A percentile compares a stretch with the other conserved stretches of the same genome.
Conservation (phyloP, 2,888 invertebrate species). For the Troides aeacus region DNA sequence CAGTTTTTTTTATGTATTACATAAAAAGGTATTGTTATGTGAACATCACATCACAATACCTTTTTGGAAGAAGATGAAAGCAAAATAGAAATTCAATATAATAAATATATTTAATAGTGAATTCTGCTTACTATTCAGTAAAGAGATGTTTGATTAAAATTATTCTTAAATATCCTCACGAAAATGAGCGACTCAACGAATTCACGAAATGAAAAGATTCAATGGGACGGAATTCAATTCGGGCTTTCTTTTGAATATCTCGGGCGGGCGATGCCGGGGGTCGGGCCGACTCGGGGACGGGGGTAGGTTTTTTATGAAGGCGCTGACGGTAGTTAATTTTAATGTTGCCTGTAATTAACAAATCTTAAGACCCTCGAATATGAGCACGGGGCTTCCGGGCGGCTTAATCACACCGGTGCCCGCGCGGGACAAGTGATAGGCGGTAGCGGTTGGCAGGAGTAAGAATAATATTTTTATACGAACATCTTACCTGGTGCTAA, state of each 20-base stretch:
- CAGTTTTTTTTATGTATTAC: too few relatives aligned
- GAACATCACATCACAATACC: too few relatives aligned
- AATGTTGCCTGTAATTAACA: conserved; percentile 74
- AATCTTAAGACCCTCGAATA: conserved; percentile 71
- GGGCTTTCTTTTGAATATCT: conserved; percentile 28
- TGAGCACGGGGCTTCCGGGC: conserved; percentile 54
- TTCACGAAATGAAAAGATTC: conserved; percentile 25
- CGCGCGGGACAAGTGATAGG: conserved; percentile 33
- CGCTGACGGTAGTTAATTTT: conserved; percentile 69
- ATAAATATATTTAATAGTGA: too few relatives aligned
- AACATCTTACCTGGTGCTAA: background rate
- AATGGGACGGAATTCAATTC: conserved; percentile 29
- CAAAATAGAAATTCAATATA: too few relatives aligned
- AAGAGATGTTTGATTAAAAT: conserved; percentile 16
- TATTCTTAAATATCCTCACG: conserved; percentile 3
- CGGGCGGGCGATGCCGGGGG: conserved; percentile 24
- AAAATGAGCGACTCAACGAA: conserved; percentile 24
- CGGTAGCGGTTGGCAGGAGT: conserved; percentile 31
- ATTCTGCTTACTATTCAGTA: too few relatives aligned
- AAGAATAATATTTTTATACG: background rate
- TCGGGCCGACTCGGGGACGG: conserved; percentile 16
- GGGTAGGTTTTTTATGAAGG: conserved; percentile 55
- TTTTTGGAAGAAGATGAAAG: too few relatives aligned
- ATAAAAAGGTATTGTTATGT: too few relatives aligned
- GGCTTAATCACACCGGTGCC: conserved; percentile 54